Evolutionary conservation across 2,888 invertebrate species (phyloP), one percentile per base, ranked within the genome.

Genomic region (Auanema sp.): DNA sequence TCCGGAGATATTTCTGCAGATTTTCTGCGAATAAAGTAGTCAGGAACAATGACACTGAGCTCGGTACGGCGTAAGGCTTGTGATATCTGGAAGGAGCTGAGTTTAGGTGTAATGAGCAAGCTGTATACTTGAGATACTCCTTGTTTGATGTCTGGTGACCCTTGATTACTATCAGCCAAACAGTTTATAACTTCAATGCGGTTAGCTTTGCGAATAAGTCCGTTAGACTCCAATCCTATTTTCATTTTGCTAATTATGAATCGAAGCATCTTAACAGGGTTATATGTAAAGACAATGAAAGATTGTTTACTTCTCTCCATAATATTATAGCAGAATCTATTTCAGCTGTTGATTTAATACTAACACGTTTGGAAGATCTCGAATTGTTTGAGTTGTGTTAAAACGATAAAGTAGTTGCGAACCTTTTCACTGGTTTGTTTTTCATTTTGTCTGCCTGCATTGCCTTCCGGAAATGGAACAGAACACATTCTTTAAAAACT

Each of bases 401-500:
- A 49, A 14, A 3, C 16, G 24, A 5, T 3, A 23, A 8, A 1
- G 16, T 11, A 24, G 16, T 52, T 52, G 6, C 23, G 25, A 47
- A 47, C 47, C 51, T 53, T 44, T 18, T 54, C 60, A 54, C 55
- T 43, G 24, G 49, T 24, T 60, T 57, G 11, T 49, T 14, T 43
- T 60, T 58, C 64, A 55, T 40, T 53, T 66, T 69, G 58, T 72
- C 65, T 21, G 68, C 63, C 52, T 66, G 68, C 65, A 75, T 69
- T 3, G 73, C 71, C 50, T 67, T 68, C 4, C 76, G 67, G 60
- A 77, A 77, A 57, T 77, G 76, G 47, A 69, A 73, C 16, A 77
- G 62, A 0, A 70, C 70, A 44, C 76, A 77, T 63, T 77, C 76
- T 53, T 72, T 72, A 71, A 74, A 76, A 5, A 76, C 74, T 18